Base-by-base conservation (phyloP, 2,888 invertebrate genomes). In the Eutolmus rufibarbis region DNA sequence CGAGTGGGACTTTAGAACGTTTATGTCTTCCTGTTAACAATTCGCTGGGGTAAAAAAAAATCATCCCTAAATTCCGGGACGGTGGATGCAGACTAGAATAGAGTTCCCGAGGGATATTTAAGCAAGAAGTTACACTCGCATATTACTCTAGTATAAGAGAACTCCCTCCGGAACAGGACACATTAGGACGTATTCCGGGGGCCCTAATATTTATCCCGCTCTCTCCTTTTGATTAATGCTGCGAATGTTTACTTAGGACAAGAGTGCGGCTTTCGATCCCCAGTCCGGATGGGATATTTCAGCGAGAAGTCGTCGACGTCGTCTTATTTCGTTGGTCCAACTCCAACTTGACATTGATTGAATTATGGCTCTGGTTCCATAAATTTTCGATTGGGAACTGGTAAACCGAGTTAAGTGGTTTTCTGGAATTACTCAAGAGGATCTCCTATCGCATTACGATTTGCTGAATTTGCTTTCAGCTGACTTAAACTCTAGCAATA, bases 351-450 rank as follows among this genome's bases (percentile, higher is more conserved):
- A 82, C 82, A 82, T 82, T 82, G 82, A 82, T 82, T 82, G 82
- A 82, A 82, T 82, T 82, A 82, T 82, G 82, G 82, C 82, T 57
- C 66, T 82, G 57, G 82, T 34, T 82, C 82, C 82, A 82, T 82
- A 82, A 82, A 82, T 82, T 82, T 82, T 82, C 82, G 66, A 82
- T 82, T 82, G 82, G 82, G 57, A 82, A 82, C 82, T 82, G 82
- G 82, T 82, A 82, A 82, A 82, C 82, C 82, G 82, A 82, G 82
- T 82, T 82, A 82, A 82, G 82, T 82, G 82, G 82, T 82, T 82
- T 82, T 81, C 57, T 57, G 57, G 34, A 82, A 82, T 82, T 82
- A 82, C 82, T 82, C 34, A 57, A 82, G 82, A 82, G 82, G 82
- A 82, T 82, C 66, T 56, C 82, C 82, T 66, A 40, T 82, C 82